Conservation (phyloP, 2,113 vertebrate species). For the Podiceps cristatus region DNA sequence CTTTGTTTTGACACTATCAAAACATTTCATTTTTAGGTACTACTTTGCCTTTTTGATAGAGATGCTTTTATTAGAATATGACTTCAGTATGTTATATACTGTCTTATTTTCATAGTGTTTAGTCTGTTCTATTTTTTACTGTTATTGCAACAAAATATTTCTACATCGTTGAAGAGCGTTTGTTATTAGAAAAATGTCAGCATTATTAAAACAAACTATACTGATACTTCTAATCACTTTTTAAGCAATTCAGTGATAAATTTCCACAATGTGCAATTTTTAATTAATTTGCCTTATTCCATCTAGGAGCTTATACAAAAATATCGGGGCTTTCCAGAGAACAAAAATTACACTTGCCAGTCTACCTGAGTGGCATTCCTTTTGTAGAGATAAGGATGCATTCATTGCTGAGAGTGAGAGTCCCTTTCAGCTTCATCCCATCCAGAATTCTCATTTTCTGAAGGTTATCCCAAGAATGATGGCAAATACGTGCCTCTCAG, state of each 20-base stretch:
- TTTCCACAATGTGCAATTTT: background rate
- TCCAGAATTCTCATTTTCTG: background rate
- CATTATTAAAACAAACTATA: background rate
- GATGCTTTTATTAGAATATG: background rate
- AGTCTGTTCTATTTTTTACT: background rate
- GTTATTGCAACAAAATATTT: background rate
- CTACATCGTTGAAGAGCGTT: background rate
- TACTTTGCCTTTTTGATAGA: background rate
- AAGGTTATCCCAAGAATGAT: background rate
- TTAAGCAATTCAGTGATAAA: background rate
- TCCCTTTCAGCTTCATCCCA: background rate
- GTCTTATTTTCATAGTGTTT: background rate
- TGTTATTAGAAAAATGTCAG: background rate
- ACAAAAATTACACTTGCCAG: background rate
- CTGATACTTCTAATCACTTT: background rate
- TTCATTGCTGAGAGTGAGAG: background rate
- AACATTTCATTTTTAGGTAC: background rate
- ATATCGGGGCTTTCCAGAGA: background rate
- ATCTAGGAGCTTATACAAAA: background rate
- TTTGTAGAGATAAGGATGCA: background rate
- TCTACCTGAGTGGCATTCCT: background rate
- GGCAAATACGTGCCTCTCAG: background rate
- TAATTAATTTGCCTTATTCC: background rate
- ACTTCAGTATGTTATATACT: background rate
- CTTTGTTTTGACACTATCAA: background rate